These are phyloP conservation scores for Chloropsis cyanopogon DNA, from an alignment of 2,113 vertebrate species.

Conservation along the genomic window DNA sequence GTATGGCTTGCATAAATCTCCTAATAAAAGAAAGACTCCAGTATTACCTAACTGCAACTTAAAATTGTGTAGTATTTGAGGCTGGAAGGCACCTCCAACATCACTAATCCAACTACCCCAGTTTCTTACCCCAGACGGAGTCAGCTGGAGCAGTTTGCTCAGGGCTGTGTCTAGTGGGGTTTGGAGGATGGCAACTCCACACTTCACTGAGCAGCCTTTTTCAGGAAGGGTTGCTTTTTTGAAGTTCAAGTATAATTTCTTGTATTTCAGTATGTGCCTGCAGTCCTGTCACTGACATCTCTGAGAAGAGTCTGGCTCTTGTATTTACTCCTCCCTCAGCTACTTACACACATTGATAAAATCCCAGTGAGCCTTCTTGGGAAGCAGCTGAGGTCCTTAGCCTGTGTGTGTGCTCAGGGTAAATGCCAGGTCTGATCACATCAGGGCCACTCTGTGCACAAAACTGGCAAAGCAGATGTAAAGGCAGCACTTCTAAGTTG, in stretches of 20 bases:
- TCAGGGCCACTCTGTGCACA: not conserved
- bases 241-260: not conserved
- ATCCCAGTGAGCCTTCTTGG: not conserved
- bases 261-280: not conserved
- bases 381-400: not conserved
- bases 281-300: not conserved
- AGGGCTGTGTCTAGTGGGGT: not conserved
- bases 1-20: not conserved
- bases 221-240: not conserved
- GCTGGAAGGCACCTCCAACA: not conserved
- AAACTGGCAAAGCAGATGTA: not conserved
- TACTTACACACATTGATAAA: fast-evolving
- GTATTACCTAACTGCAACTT: not conserved
- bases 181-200: not conserved
- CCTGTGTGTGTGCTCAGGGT: not conserved
- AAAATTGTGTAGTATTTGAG: not conserved
- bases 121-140: not conserved
- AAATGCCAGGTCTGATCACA: not conserved
- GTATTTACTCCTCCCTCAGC: not conserved
- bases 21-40: not conserved
- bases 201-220: not conserved
- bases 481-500: not conserved
- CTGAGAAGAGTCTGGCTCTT: not conserved
- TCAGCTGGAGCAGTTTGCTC: not conserved
- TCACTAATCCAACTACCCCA: fast-evolving